Conservation (phyloP, 2,797 vertebrate species). For the Clarias laeviceps region DNA sequence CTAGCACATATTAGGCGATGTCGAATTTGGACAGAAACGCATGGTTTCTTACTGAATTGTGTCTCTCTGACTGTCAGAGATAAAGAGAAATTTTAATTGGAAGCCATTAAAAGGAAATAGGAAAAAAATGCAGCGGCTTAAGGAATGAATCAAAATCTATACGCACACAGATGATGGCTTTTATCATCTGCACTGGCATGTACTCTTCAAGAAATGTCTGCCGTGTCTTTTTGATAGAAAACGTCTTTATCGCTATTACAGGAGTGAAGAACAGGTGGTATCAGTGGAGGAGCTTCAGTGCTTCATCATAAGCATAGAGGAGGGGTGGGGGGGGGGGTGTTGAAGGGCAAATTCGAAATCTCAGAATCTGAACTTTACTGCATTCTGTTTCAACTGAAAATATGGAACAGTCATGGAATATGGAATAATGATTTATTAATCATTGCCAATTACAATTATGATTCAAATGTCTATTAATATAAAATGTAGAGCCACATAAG, state of each 20-base stretch:
- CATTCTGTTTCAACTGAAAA: neutral
- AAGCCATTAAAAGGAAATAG: conserved; percentile 25
- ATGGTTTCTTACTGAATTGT: neutral
- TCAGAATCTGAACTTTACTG: neutral
- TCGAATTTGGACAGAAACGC: conserved; percentile 22
- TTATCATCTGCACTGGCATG: conserved; percentile 29
- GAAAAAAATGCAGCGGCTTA: neutral
- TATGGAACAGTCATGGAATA: neutral
- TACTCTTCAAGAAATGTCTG: conserved; percentile 22
- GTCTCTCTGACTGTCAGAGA: conserved; percentile 17
- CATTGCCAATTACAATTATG: neutral
- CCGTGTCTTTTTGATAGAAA: conserved; percentile 41
- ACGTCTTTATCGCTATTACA: conserved; percentile 42
- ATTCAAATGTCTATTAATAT: neutral
- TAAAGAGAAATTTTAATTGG: conserved; percentile 39
- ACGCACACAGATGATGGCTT: conserved; percentile 27
- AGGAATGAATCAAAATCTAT: conserved; percentile 28
- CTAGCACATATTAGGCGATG: neutral
- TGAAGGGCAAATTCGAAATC: neutral
- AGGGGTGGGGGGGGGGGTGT: too few relatives aligned
- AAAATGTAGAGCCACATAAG: neutral
- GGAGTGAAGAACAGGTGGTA: conserved; percentile 38
- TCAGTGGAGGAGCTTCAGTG: conserved; percentile 25
- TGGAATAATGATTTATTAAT: too few relatives aligned
- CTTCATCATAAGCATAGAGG: neutral